phyloP scores from a whole-genome alignment of 2,797 vertebrate genomes.

The Takifugu ocellatus region DNA sequence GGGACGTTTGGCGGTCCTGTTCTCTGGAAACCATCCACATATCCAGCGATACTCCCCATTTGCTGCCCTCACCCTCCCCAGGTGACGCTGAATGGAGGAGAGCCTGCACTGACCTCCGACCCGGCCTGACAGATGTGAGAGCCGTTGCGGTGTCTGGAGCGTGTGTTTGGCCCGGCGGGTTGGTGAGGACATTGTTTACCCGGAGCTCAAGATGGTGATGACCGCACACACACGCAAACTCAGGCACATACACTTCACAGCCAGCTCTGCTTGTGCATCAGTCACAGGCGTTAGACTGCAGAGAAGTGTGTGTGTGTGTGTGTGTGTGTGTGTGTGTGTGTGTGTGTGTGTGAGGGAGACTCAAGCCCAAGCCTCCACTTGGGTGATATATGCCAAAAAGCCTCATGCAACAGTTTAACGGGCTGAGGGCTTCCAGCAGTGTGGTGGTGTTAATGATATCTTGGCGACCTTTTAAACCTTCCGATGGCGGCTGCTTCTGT shows the following conservation, averaged over 20 bases:
- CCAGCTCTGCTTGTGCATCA: no score
- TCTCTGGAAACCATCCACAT: slow-evolving; percentile 38
- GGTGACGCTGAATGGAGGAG: slow-evolving; percentile 19
- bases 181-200: slow-evolving; percentile 61
- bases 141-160: slow-evolving; percentile 49
- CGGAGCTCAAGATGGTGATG: slow-evolving; percentile 52
- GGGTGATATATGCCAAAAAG: slow-evolving; percentile 9
- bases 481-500: slow-evolving; percentile 38
- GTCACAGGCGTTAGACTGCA: slow-evolving; percentile 14
- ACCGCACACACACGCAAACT: slow-evolving; percentile 21
- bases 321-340: slow-evolving; percentile 1
- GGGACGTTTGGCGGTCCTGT: slow-evolving; percentile 20
- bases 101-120: slow-evolving; percentile 37
- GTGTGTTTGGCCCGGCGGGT: slow-evolving; percentile 53
- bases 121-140: slow-evolving; percentile 62
- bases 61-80: neutral
- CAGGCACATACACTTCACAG: slow-evolving; percentile 8
- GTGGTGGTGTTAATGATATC: slow-evolving; percentile 49
- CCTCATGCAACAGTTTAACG: slow-evolving; percentile 22
- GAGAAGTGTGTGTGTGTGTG: no score
- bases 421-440: slow-evolving; percentile 32
- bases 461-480: slow-evolving; percentile 37
- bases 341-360: neutral
- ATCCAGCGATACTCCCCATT: slow-evolving; percentile 9
- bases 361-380: slow-evolving; percentile 1